phyloP scores from a whole-genome alignment of 1,140 invertebrate genomes.

The Elymnias hypermnestra region DNA sequence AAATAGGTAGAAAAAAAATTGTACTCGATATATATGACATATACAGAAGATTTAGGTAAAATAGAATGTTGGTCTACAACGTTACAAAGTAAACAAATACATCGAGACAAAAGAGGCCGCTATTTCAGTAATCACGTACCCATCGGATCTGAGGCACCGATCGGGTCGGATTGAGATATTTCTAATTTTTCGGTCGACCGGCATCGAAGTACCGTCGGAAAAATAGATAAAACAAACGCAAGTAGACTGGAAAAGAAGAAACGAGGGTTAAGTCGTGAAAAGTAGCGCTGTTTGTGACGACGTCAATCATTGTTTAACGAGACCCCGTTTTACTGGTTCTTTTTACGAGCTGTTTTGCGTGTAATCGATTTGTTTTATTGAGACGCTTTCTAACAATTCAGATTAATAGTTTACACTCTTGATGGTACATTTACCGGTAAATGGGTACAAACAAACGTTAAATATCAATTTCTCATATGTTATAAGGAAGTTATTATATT shows the following conservation, averaged over 20 bases:
- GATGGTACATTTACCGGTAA: too few relatives aligned
- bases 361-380: neutral
- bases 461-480: too few relatives aligned
- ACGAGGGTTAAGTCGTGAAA: conserved; percentile 32
- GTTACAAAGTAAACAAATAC: conserved; percentile 4
- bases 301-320: conserved; percentile 17
- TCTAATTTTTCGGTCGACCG: conserved; percentile 68
- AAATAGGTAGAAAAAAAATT: too few relatives aligned
- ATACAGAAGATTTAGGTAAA: too few relatives aligned
- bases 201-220: conserved; percentile 42
- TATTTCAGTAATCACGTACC: conserved; percentile 21
- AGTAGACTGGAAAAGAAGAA: conserved; percentile 52
- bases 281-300: conserved; percentile 22
- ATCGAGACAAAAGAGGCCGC: conserved; percentile 18
- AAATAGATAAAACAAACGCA: conserved; percentile 57
- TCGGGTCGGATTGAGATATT: conserved; percentile 61
- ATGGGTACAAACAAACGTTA: too few relatives aligned
- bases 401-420: too few relatives aligned
- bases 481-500: too few relatives aligned
- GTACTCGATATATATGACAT: too few relatives aligned
- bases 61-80: neutral
- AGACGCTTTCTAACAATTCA: too few relatives aligned
- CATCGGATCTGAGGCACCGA: conserved; percentile 23
- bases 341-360: conserved; percentile 1
- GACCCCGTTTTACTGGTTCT: conserved; percentile 1